Conservation (phyloP, 2,113 vertebrate genomes). For the Tragelaphus scriptus region DNA sequence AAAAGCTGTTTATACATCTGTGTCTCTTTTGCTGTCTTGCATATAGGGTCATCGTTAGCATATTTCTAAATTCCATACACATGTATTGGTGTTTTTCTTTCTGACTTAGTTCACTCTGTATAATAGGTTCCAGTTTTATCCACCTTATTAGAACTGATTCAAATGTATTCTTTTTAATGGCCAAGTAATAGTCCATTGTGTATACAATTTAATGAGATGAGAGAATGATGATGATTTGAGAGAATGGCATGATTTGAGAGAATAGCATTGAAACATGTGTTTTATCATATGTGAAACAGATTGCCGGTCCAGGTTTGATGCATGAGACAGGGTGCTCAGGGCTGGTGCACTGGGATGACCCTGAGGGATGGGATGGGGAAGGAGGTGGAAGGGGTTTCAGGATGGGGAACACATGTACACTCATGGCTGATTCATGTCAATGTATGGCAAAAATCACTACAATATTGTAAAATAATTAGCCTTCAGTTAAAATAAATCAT, state of each 20-base stretch:
- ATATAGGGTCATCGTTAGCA: background rate
- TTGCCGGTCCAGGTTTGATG: rapidly evolving
- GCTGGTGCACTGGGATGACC: background rate
- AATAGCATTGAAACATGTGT: background rate
- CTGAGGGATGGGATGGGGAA: background rate
- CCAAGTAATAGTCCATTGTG: background rate
- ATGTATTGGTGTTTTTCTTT: background rate
- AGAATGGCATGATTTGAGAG: background rate
- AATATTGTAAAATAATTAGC: background rate
- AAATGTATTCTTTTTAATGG: background rate
- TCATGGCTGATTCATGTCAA: background rate
- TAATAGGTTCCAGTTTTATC: background rate
- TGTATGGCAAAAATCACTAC: background rate
- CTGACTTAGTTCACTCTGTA: background rate
- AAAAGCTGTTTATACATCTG: background rate
- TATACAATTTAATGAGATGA: background rate
- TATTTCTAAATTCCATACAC: background rate
- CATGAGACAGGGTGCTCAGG: background rate
- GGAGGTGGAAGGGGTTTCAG: background rate
- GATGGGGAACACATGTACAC: background rate
- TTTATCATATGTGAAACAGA: background rate
- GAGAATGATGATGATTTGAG: background rate
- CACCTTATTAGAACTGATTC: background rate
- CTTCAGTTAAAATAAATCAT: background rate
- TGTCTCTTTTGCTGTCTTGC: background rate